Conservation (phyloP, 2,888 invertebrate genomes). For the Philaethria dido region DNA sequence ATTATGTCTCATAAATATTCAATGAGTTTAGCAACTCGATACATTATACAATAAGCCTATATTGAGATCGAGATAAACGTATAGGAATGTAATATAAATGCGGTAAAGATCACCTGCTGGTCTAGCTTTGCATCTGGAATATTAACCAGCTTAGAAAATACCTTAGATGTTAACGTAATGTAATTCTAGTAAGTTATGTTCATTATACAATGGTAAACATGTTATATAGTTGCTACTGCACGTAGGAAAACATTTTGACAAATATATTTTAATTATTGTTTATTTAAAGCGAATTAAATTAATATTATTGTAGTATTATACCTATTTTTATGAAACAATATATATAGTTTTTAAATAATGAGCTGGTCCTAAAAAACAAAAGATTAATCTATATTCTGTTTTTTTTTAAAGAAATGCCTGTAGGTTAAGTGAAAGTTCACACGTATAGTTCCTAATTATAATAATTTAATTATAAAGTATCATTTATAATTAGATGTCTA, state of each 20-base stretch:
- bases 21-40: constrained; percentile 31
- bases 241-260: background rate
- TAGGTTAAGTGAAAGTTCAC: too few relatives aligned
- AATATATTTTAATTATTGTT: background rate
- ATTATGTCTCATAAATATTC: constrained; percentile 31
- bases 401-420: too few relatives aligned
- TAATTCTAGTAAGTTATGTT: constrained; percentile 24
- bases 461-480: background rate
- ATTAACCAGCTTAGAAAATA: constrained; percentile 36
- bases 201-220: constrained; percentile 10
- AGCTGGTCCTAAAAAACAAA: too few relatives aligned
- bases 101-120: constrained; percentile 59
- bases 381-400: too few relatives aligned
- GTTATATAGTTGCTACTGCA: background rate
- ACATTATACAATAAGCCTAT: constrained; percentile 28
- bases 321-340: too few relatives aligned
- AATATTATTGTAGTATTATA: too few relatives aligned
- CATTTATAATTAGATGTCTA: background rate
- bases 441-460: too few relatives aligned
- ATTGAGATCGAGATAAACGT: constrained; percentile 29
- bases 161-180: constrained; percentile 21
- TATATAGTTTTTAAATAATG: too few relatives aligned
- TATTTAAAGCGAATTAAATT: background rate
- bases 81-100: constrained; percentile 56
- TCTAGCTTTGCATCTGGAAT: constrained; percentile 38